Evolutionary conservation across 1,140 invertebrate genomes (phyloP).

Genomic region (Dermatophagoides farinae): DNA sequence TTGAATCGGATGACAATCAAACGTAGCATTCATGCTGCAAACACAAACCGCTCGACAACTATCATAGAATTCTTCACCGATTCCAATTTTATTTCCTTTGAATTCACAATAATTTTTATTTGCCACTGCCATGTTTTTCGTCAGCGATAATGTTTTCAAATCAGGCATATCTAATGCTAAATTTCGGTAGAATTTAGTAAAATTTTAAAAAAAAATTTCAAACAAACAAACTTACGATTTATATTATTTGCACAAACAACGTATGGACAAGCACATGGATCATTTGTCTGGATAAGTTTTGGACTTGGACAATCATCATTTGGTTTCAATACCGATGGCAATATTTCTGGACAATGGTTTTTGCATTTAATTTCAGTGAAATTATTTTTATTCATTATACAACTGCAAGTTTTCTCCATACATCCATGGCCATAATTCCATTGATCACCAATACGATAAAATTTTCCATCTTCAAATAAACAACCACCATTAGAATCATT

Average conservation of each 20-base stretch:
- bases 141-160: not conserved
- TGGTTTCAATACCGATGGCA: constrained; percentile 15
- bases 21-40: constrained; percentile 36
- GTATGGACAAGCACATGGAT: constrained; percentile 20
- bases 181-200: not conserved
- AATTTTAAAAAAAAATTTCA: not conserved
- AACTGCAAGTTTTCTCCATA: constrained; percentile 17
- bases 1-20: constrained; percentile 42
- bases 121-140: not conserved
- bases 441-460: constrained; percentile 16
- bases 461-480: constrained; percentile 29
- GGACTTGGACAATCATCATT: constrained; percentile 19
- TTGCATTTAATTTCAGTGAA: constrained; percentile 17
- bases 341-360: constrained; percentile 19
- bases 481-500: constrained; percentile 16
- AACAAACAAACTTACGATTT: constrained; percentile 7
- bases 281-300: constrained; percentile 18
- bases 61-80: constrained; percentile 45
- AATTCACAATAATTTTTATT: constrained; percentile 28
- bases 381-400: constrained; percentile 16
- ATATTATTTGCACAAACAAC: constrained; percentile 19
- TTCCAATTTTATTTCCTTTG: constrained; percentile 35
- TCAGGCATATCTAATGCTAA: constrained; percentile 8
- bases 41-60: constrained; percentile 48
- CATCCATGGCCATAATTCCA: constrained; percentile 18